Percentiles rank a stretch among this genome's conserved stretches.
These are phyloP conservation scores for Acholoe squamosa DNA, from an alignment of 2,888 invertebrate species.

Conservation along the genomic window DNA sequence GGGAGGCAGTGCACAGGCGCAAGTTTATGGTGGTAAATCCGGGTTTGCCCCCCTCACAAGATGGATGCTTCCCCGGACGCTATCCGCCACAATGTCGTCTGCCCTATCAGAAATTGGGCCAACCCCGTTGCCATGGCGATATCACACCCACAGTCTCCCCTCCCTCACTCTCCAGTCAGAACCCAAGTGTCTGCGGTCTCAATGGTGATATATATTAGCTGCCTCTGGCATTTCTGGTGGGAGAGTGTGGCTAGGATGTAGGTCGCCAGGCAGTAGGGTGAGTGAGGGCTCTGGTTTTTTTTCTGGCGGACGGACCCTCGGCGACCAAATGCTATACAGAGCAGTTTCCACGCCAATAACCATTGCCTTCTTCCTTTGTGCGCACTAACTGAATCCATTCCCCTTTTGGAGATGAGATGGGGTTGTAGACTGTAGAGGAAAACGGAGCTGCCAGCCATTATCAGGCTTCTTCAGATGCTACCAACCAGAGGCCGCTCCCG, in stretches of 20 bases:
- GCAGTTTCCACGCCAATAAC: conserved; percentile 21
- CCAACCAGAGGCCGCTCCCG: background rate
- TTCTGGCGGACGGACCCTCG: background rate
- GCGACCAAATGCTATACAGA: background rate
- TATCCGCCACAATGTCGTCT: background rate
- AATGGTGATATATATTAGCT: background rate
- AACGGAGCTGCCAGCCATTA: conserved; percentile 5
- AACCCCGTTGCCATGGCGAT: conserved; percentile 35
- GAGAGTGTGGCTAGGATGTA: background rate
- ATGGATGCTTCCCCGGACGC: background rate
- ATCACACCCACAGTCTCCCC: conserved; percentile 20
- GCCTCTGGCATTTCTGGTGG: background rate
- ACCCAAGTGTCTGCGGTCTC: background rate
- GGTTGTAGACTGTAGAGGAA: background rate
- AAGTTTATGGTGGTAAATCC: background rate
- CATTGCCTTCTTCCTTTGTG: conserved; percentile 21
- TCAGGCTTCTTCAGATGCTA: background rate
- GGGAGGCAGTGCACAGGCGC: background rate
- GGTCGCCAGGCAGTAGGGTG: background rate
- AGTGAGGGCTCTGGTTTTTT: background rate
- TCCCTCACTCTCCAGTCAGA: background rate
- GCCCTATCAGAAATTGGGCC: conserved; percentile 44
- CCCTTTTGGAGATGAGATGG: background rate
- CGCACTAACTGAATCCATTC: background rate
- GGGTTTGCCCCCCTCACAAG: conserved; percentile 24